Conservation (phyloP, 2,113 vertebrate species). For the Cyprinodon brontotheroides region DNA sequence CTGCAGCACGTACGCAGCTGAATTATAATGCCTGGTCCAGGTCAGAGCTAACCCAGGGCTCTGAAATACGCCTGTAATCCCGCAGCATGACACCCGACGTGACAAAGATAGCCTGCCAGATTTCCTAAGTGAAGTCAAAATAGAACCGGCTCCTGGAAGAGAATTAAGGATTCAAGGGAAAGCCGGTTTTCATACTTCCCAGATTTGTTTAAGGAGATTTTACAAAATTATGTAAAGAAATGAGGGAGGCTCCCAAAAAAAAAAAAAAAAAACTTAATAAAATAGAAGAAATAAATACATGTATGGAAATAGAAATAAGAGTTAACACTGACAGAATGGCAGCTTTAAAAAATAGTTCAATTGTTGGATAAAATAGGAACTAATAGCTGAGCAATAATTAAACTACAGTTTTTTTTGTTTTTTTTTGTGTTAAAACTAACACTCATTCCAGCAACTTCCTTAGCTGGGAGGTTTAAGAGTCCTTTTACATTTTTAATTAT, state of each 20-base stretch:
- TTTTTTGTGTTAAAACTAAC: too few relatives aligned
- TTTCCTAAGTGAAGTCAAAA: constrained; percentile 69
- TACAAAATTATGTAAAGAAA: not conserved
- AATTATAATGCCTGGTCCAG: constrained; percentile 73
- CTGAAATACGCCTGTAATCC: constrained; percentile 76
- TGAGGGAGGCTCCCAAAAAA: not conserved
- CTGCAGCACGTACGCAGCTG: constrained; percentile 83
- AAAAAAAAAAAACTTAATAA: not conserved
- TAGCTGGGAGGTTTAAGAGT: not conserved
- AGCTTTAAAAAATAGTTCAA: too few relatives aligned
- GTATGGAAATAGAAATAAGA: too few relatives aligned
- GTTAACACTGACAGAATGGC: too few relatives aligned
- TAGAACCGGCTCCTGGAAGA: constrained; percentile 73
- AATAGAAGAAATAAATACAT: not conserved
- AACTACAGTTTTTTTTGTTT: too few relatives aligned
- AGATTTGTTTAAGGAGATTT: not conserved
- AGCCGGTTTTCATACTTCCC: constrained; percentile 14
- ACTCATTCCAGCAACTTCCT: not conserved
- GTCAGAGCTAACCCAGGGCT: constrained; percentile 62
- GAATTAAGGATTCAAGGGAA: constrained; percentile 49
- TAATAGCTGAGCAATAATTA: too few relatives aligned
- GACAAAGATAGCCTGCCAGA: constrained; percentile 54
- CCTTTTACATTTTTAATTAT: not conserved
- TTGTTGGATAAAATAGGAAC: too few relatives aligned
- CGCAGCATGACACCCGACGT: constrained; percentile 57